These are phyloP conservation scores for Tortricodes alternella DNA, from an alignment of 2,888 invertebrate genomes.

Conservation along the genomic window DNA sequence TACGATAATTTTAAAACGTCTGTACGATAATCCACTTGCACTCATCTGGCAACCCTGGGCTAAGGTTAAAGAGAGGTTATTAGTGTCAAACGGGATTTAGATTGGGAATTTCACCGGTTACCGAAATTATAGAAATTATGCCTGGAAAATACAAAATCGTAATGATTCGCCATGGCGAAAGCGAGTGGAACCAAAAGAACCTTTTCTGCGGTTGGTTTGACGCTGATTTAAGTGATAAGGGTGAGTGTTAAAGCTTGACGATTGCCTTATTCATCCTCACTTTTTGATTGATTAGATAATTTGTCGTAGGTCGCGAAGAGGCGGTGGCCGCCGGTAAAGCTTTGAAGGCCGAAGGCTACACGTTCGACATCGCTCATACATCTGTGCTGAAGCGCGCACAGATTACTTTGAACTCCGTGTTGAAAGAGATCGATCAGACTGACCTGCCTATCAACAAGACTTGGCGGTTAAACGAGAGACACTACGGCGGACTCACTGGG, in stretches of 20 bases:
- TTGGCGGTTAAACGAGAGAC: slow-evolving; percentile 94
- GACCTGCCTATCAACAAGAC: slow-evolving; percentile 86
- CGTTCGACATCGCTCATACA: slow-evolving; percentile 91
- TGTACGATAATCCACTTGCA: no score
- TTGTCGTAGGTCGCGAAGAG: slow-evolving; percentile 84
- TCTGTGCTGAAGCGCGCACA: slow-evolving; percentile 91
- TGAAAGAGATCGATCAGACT: slow-evolving; percentile 86
- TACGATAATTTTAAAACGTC: no score
- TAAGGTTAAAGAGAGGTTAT: slow-evolving; percentile 56
- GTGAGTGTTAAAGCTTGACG: slow-evolving; percentile 56
- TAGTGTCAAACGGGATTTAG: slow-evolving; percentile 47
- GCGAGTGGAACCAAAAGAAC: slow-evolving; percentile 89
- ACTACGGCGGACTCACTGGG: slow-evolving; percentile 93
- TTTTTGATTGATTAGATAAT: slow-evolving; percentile 22
- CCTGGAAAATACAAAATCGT: slow-evolving; percentile 84
- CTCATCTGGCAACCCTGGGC: no score
- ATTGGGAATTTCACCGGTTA: slow-evolving; percentile 25
- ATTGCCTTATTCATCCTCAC: neutral
- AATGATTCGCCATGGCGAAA: slow-evolving; percentile 90
- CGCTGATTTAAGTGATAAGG: slow-evolving; percentile 86
- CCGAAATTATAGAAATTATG: slow-evolving; percentile 49
- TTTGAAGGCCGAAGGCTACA: slow-evolving; percentile 85
- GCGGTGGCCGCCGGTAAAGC: slow-evolving; percentile 88
- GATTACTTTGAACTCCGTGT: slow-evolving; percentile 86
- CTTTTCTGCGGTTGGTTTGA: slow-evolving; percentile 90